Evolutionary conservation across 2,888 invertebrate species (phyloP).

Genomic region (Exephanes ischioxanthus): DNA sequence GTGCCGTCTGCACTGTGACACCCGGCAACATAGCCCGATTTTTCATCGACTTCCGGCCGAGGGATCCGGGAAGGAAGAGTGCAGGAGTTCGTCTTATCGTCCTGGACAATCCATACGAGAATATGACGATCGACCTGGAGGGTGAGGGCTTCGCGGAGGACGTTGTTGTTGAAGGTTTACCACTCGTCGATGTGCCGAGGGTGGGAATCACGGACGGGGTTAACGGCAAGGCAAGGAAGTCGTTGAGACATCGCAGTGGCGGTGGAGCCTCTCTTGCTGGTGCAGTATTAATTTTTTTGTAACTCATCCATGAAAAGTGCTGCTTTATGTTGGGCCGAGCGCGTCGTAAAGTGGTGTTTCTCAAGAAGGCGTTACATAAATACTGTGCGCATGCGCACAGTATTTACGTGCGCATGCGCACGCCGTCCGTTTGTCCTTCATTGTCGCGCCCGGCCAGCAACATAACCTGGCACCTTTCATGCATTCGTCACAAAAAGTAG

Average conservation of each 20-base stretch:
- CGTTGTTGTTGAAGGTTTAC: conserved; percentile 84
- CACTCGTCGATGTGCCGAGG: conserved; percentile 63
- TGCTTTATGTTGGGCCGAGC: too few species aligned
- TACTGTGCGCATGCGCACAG: too few species aligned
- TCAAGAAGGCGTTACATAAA: too few species aligned
- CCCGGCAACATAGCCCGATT: conserved; percentile 78
- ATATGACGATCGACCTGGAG: conserved; percentile 84
- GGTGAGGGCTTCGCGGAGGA: conserved; percentile 86
- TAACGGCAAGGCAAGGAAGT: conserved; percentile 25
- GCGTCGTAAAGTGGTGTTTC: too few species aligned
- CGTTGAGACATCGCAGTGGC: conserved; percentile 52
- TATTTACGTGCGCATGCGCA: too few species aligned
- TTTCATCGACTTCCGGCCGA: conserved; percentile 81
- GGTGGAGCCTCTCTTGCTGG: conserved; percentile 24
- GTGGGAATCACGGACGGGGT: background rate
- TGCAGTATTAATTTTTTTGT: background rate
- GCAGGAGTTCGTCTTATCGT: conserved; percentile 84
- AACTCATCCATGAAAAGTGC: too few species aligned
- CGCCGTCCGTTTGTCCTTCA: too few species aligned
- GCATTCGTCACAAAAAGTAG: too few species aligned
- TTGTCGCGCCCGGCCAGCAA: too few species aligned
- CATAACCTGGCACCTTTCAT: too few species aligned
- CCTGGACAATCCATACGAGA: conserved; percentile 87
- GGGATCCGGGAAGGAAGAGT: conserved; percentile 72
- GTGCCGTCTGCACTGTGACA: conserved; percentile 69